These are phyloP conservation scores for Microctonus aethiopoides DNA, from an alignment of 2,888 invertebrate species.

Conservation along the genomic window DNA sequence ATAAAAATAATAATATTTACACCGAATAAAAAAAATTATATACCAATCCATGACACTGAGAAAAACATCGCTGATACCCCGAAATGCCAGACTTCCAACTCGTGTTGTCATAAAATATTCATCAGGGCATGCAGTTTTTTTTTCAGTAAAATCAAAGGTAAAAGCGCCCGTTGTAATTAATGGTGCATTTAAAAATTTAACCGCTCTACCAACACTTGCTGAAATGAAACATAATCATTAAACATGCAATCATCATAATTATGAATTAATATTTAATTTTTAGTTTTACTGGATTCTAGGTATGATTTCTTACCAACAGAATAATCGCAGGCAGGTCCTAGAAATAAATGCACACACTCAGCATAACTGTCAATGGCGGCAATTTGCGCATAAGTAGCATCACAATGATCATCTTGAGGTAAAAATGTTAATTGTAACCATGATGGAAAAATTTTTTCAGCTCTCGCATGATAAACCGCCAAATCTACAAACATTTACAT, in stretches of 20 bases:
- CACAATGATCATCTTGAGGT: constrained; percentile 78
- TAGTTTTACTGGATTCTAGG: too few species aligned
- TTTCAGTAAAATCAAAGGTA: constrained; percentile 80
- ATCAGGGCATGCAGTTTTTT: constrained; percentile 76
- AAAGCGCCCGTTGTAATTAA: constrained; percentile 85
- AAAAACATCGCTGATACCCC: constrained; percentile 78
- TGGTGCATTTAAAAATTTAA: constrained; percentile 82
- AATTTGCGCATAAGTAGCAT: constrained; percentile 78
- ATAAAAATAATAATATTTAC: constrained; percentile 4
- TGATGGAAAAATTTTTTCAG: constrained; percentile 70
- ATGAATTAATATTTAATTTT: too few species aligned
- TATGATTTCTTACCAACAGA: constrained; percentile 75
- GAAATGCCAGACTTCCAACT: constrained; percentile 79
- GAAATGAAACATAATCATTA: not conserved
- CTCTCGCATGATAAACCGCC: constrained; percentile 71
- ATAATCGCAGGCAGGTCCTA: constrained; percentile 86
- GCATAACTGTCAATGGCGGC: constrained; percentile 79
- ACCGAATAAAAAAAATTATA: not conserved
- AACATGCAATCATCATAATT: not conserved
- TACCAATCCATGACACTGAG: constrained; percentile 78
- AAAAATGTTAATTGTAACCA: constrained; percentile 73
- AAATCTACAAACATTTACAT: constrained; percentile 67
- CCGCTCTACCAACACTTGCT: constrained; percentile 85
- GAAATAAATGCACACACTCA: constrained; percentile 80
- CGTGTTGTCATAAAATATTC: constrained; percentile 85